Conservation (phyloP, 2,797 vertebrate genomes). For the Notolabrus celidotus region DNA sequence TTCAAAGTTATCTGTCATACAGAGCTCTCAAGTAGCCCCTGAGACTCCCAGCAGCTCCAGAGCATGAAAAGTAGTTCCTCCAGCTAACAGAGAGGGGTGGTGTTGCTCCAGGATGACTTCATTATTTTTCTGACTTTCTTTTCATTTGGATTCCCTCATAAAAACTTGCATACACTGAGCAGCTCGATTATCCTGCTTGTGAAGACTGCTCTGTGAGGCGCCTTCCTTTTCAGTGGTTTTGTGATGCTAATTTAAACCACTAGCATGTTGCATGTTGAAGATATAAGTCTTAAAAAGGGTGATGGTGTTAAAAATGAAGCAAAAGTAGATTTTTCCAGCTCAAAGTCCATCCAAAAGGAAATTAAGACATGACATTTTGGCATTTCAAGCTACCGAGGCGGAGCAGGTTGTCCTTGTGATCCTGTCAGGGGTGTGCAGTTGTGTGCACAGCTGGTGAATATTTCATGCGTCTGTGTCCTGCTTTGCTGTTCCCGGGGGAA, state of each 20-base stretch:
- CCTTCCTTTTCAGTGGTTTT: neutral
- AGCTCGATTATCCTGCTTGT: no score
- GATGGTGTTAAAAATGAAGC: neutral
- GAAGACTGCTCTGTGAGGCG: conserved; percentile 1
- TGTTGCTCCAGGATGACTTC: conserved; percentile 50
- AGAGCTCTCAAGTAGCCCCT: conserved; percentile 46
- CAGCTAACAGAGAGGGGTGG: conserved; percentile 65
- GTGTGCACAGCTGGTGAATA: conserved; percentile 65
- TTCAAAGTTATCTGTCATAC: conserved; percentile 51
- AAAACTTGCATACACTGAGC: conserved; percentile 9
- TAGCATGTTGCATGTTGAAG: conserved; percentile 3
- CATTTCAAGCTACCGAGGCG: conserved; percentile 39
- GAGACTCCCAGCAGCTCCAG: conserved; percentile 45
- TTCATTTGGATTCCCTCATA: conserved; percentile 3
- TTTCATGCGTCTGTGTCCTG: conserved; percentile 62
- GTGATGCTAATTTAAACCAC: no score
- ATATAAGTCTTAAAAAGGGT: neutral
- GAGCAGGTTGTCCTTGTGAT: conserved; percentile 47
- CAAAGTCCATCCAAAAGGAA: neutral
- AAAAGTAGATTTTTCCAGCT: neutral
- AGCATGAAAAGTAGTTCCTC: conserved; percentile 60
- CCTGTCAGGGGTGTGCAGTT: conserved; percentile 55
- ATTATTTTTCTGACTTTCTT: conserved; percentile 38
- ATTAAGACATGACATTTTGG: conserved; percentile 5
- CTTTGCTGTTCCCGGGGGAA: conserved; percentile 58